Conservation (phyloP, 2,797 vertebrate species). For the Acrossocheilus fasciatus region DNA sequence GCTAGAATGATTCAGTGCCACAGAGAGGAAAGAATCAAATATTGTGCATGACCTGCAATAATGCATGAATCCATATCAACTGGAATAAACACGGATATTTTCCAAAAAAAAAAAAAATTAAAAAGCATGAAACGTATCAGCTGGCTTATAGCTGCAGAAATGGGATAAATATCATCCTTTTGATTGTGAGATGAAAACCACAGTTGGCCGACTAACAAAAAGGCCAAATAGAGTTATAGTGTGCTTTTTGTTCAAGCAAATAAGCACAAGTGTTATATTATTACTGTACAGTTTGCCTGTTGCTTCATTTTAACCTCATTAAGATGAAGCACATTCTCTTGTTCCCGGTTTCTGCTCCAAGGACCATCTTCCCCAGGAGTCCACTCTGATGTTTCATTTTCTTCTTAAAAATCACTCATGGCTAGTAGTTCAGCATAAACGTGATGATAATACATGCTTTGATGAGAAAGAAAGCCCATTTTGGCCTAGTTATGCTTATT, state of each 20-base stretch:
- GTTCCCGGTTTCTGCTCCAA: neutral
- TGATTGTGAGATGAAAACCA: neutral
- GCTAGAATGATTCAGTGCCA: constrained; percentile 31
- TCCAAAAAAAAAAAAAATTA: neutral
- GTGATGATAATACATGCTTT: neutral
- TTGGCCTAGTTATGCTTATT: neutral
- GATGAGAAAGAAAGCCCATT: neutral
- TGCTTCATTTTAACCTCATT: constrained; percentile 3
- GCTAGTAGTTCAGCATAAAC: neutral
- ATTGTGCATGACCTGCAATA: constrained; percentile 43
- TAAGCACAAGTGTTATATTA: neutral
- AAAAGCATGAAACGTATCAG: neutral
- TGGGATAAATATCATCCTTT: neutral
- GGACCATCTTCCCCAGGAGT: neutral
- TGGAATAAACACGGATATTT: constrained; percentile 34
- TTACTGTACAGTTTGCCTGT: neutral
- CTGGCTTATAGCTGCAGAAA: neutral
- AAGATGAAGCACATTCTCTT: neutral
- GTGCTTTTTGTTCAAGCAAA: neutral
- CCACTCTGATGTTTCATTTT: neutral
- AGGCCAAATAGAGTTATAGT: neutral
- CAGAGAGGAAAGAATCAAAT: constrained; percentile 54
- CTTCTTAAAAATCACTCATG: constrained; percentile 3
- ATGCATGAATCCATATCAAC: constrained; percentile 30
- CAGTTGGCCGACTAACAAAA: neutral